Percentiles rank a stretch among this genome's conserved stretches.
Evolutionary conservation across 2,888 invertebrate genomes (phyloP).

Genomic region (Syritta pipiens): DNA sequence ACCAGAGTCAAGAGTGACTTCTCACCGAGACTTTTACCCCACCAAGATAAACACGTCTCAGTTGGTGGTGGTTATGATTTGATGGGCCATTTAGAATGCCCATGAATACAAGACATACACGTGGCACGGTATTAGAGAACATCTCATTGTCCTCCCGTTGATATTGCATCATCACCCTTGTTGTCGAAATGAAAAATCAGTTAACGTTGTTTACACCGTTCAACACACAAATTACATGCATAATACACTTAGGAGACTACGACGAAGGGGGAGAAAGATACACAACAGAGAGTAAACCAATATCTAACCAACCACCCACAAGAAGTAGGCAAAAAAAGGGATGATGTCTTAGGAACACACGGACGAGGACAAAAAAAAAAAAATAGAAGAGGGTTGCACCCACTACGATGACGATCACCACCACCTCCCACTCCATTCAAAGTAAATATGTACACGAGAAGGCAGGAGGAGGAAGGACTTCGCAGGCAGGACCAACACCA

Average conservation of each 20-base stretch:
- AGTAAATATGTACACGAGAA: slow-evolving; percentile 60
- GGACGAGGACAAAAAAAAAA: not conserved
- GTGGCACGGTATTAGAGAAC: slow-evolving; percentile 38
- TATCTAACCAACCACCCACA: slow-evolving; percentile 26
- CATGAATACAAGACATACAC: slow-evolving; percentile 58
- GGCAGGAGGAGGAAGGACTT: slow-evolving; percentile 18
- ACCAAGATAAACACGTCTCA: slow-evolving; percentile 12
- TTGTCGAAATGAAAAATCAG: slow-evolving; percentile 67
- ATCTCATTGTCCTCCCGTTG: slow-evolving; percentile 30
- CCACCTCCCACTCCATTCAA: slow-evolving; percentile 28
- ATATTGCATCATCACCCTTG: slow-evolving; percentile 66
- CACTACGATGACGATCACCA: slow-evolving; percentile 59
- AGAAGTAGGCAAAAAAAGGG: slow-evolving; percentile 13
- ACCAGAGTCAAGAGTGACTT: slow-evolving; percentile 15
- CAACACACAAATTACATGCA: slow-evolving; percentile 68
- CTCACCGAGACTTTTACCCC: slow-evolving; percentile 9
- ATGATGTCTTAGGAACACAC: slow-evolving; percentile 3
- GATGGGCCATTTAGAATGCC: slow-evolving; percentile 55
- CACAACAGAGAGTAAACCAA: slow-evolving; percentile 20
- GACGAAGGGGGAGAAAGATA: slow-evolving; percentile 6
- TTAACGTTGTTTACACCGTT: slow-evolving; percentile 67
- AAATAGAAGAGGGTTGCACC: slow-evolving; percentile 47
- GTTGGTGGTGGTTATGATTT: slow-evolving; percentile 61
- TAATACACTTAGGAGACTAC: slow-evolving; percentile 59
- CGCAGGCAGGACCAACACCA: slow-evolving; percentile 15